These are phyloP conservation scores for Jacana jacana DNA, from an alignment of 2,113 vertebrate species.

Conservation along the genomic window DNA sequence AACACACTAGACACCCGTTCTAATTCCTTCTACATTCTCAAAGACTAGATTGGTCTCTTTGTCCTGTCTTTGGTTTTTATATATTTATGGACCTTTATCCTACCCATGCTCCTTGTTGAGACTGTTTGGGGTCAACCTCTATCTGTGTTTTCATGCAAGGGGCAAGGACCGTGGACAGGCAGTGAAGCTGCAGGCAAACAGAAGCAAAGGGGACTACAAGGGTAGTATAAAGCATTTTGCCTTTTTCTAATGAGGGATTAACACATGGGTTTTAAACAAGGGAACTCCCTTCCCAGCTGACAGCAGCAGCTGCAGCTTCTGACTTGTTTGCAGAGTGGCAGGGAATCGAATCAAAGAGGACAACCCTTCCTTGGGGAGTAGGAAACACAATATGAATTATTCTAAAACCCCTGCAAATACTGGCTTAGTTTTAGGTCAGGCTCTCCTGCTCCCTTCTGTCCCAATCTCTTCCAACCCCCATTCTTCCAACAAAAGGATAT, in stretches of 20 bases:
- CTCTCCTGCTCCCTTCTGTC: not conserved
- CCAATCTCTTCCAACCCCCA: too few relatives aligned
- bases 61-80: not conserved
- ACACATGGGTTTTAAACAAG: conserved; percentile 46
- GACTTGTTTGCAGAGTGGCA: conserved; percentile 59
- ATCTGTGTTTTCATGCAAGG: not conserved
- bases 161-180: not conserved
- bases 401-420: conserved; percentile 67
- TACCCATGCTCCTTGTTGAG: not conserved
- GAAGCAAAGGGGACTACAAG: not conserved
- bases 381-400: conserved; percentile 70
- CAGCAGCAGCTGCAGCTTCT: conserved; percentile 69
- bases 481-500: not conserved
- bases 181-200: not conserved
- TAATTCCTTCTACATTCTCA: too few relatives aligned
- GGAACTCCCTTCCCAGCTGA: conserved; percentile 64
- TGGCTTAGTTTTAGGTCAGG: conserved; percentile 60
- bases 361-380: conserved; percentile 67
- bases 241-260: conserved; percentile 27
- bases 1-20: not conserved
- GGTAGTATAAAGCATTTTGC: not conserved
- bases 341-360: conserved; percentile 72
- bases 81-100: not conserved
- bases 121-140: not conserved
- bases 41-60: too few relatives aligned